Base-by-base conservation (phyloP, 53 echinoderm and acorn worm genomes). In the Actinopyga echinites region DNA sequence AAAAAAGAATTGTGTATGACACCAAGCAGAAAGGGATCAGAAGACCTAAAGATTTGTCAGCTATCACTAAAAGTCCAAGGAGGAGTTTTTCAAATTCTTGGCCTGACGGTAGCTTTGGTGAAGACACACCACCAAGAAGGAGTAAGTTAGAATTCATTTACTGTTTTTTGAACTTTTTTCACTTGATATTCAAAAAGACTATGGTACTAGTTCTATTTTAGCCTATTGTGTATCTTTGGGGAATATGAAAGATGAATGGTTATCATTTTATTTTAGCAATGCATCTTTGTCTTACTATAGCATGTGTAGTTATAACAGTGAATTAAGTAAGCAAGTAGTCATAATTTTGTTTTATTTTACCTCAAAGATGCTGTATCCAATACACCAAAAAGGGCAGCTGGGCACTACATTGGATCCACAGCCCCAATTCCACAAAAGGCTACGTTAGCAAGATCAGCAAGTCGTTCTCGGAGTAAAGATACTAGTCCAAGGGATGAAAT, bases 41-140 rank as follows among this genome's bases (percentile, higher is more conserved):
- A 62, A 59, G 81, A 38, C 81, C 81, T 23, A 80, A 80, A 5
- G 81, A 80, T 38, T 61, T 80, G 21, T 37, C 60, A 25, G 61
- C 26, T 24, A 23, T 62, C 33, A 80, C 4, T 40, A 80, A 80
- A 38, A 80, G 81, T 21, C 69, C 52, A 35, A 84, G 92, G 30
- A 90, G 87, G 79, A 96, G 93, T 65, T 80, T 96, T 25, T 96
- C 96, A 22, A 96, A 90, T 87, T 96, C 96, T 1, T 96, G 96
- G 96, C 96, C 96, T 15, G 92, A 95, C 56, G 79, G 85, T 0
- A 87, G 87, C 25, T 90, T 95, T 25, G 89, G 40, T 38, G 81
- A 80, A 62, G 81, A 80, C 13, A 15, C 60, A 36, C 81, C 26
- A 11, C 62, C 62, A 32, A 57, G 38, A 37, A 80, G 81, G 32